Evolutionary conservation across 2,113 vertebrate genomes (phyloP).

Genomic region (Catharus fuscescens): DNA sequence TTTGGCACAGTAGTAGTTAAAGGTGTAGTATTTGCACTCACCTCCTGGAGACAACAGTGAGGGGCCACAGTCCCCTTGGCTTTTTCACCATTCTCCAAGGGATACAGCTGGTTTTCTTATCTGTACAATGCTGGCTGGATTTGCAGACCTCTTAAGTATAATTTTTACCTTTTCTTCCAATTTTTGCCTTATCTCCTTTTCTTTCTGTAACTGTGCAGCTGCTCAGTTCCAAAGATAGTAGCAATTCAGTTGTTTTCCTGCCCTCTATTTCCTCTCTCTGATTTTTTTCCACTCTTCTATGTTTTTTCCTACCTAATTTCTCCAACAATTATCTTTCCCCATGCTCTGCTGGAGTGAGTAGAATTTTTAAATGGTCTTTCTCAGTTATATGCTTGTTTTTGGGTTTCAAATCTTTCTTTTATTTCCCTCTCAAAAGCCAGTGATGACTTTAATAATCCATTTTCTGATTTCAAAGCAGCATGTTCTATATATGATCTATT

Average conservation of each 20-base stretch:
- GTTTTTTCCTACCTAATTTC: background rate
- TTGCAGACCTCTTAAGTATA: background rate
- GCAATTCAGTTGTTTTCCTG: background rate
- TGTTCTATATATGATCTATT: background rate
- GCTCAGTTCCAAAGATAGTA: background rate
- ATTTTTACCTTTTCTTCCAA: background rate
- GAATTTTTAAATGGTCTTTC: background rate
- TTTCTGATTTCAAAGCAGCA: background rate
- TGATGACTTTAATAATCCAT: background rate
- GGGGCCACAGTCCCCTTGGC: background rate
- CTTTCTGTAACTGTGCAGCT: background rate
- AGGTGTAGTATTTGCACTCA: background rate
- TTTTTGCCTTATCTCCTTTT: background rate
- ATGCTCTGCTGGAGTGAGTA: background rate
- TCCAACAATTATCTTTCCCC: background rate
- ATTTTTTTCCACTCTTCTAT: background rate
- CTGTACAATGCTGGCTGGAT: background rate
- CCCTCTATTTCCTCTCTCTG: background rate
- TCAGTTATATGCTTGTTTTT: background rate
- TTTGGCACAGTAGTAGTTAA: background rate
- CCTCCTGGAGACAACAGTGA: background rate
- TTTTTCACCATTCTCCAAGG: background rate
- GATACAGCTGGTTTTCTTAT: background rate
- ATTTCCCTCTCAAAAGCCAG: background rate
- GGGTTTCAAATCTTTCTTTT: background rate